Percentiles rank a stretch among this genome's conserved stretches.
Conservation (phyloP, 2,797 vertebrate species). For the Gouania willdenowi region DNA sequence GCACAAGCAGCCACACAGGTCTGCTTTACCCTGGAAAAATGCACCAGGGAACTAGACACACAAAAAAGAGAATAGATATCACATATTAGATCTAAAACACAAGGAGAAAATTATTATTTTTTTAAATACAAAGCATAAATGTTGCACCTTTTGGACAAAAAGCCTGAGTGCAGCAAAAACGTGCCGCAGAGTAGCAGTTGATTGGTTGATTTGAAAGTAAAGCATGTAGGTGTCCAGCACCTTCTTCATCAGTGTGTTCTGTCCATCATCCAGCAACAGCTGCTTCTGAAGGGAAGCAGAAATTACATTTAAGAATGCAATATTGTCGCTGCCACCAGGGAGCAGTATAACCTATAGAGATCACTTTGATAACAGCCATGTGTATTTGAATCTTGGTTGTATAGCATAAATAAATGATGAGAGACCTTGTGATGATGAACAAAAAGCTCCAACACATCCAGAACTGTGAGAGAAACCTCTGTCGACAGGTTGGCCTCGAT, state of each 20-base stretch:
- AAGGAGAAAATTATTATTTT: background rate
- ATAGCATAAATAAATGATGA: background rate
- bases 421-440: slow-evolving; percentile 83
- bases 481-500: slow-evolving; percentile 93
- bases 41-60: slow-evolving; percentile 86
- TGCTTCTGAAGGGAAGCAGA: slow-evolving; percentile 75
- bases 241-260: slow-evolving; percentile 93
- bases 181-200: slow-evolving; percentile 86
- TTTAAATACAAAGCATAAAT: background rate
- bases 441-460: slow-evolving; percentile 92
- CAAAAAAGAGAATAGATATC: background rate
- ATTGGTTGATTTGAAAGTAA: slow-evolving; percentile 97
- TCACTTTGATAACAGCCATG: background rate
- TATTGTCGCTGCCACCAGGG: slow-evolving; percentile 37
- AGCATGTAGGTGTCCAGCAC: slow-evolving; percentile 96
- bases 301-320: background rate
- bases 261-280: slow-evolving; percentile 88
- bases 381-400: background rate
- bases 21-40: slow-evolving; percentile 95
- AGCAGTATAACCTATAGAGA: slow-evolving; percentile 36
- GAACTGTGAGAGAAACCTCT: slow-evolving; percentile 89
- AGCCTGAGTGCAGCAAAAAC: slow-evolving; percentile 91
- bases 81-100: background rate
- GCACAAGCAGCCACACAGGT: slow-evolving; percentile 93
- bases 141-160: slow-evolving; percentile 89